These are phyloP conservation scores for Himalopsyche tibetana DNA, from an alignment of 2,888 invertebrate genomes.

Conservation along the genomic window DNA sequence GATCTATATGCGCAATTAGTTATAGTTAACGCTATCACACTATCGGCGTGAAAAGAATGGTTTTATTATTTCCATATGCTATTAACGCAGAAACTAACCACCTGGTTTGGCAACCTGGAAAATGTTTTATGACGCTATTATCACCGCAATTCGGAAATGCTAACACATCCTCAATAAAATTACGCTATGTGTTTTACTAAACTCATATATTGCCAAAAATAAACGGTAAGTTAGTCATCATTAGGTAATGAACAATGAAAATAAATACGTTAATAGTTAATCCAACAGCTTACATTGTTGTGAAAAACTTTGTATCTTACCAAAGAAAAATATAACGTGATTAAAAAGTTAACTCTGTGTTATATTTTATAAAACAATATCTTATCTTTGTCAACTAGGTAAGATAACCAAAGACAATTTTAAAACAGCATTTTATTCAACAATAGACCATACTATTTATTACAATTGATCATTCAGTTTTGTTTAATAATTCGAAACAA, in stretches of 20 bases:
- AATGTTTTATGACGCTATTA: not conserved
- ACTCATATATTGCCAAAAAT: not conserved
- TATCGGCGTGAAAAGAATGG: not conserved
- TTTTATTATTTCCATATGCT: not conserved
- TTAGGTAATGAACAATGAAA: not conserved
- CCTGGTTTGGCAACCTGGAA: not conserved
- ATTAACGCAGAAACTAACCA: not conserved
- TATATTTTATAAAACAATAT: too few species aligned
- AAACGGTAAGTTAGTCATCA: not conserved
- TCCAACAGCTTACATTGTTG: too few species aligned
- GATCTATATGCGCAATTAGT: too few species aligned
- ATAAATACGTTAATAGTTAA: not conserved
- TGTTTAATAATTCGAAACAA: too few species aligned
- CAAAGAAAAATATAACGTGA: too few species aligned
- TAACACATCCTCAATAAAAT: constrained; percentile 3
- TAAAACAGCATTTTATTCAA: too few species aligned
- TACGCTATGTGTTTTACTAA: not conserved
- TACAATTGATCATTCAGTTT: too few species aligned
- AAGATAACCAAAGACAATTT: too few species aligned
- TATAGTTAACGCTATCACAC: not conserved
- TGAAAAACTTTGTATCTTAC: too few species aligned
- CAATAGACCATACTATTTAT: too few species aligned
- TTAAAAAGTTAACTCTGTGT: too few species aligned
- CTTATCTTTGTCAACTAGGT: too few species aligned
- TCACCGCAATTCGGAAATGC: not conserved